Base-by-base conservation (phyloP, 2,113 vertebrate species). In the Columba livia region DNA sequence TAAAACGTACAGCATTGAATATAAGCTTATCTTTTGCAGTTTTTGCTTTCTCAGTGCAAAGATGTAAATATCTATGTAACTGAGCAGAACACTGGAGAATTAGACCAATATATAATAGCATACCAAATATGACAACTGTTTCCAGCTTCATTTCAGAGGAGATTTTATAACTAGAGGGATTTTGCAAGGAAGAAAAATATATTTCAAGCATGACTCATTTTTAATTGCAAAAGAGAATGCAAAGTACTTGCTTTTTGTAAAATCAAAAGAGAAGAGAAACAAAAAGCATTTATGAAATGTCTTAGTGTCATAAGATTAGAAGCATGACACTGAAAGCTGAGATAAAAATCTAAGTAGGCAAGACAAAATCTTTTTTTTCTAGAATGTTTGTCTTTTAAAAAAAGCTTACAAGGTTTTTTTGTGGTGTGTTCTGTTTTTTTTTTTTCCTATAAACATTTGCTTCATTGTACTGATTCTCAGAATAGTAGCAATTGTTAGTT, bases 401-500 rank as follows among this genome's bases (percentile, higher is more conserved):
- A 60, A 89, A 50, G 12, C 38, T 26, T 57, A 90, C 89, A 94
- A 69, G 64, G 38, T 93, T 95, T 91, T 90, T 90, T 32, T 87
- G 54, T 34, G 5, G 15, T 15, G 25, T 53, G 44, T 47, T 47
- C 18, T 47, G 0, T 5, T 16, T 64, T 47, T 79, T 92, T 85
- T 67, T 74, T 53, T 56, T 6, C 44, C 83, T 79, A 18, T 77
- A 94, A 97, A 97, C 95, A 97, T 98, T 97, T 89, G 77, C 79
- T 86, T 97, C 93, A 92, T 98, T 97, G 95, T 97, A 79, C 70
- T 70, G 58, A 69, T 84, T 90, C 96, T 96, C 85, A 97, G 93
- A 97, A 97, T 88, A 91, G 89, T 77, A 89, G 57, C 84, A 92
- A 85, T 96, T 97, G 97, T 98, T 97, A 88, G 86, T 15, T 79